phyloP scores from a whole-genome alignment of 2,113 vertebrate species.

The Mirza zaza region DNA sequence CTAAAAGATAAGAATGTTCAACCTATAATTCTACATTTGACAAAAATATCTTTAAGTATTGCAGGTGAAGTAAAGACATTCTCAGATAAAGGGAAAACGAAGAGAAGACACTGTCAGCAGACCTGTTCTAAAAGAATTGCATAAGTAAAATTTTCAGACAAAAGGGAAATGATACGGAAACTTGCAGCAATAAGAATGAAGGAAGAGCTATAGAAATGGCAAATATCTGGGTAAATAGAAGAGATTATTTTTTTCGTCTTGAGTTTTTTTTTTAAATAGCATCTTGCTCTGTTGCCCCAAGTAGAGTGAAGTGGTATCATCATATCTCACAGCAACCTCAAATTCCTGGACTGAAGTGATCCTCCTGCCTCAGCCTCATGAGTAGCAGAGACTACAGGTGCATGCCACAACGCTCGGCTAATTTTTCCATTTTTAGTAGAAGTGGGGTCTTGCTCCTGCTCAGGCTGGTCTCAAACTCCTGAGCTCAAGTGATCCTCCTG shows the following conservation, averaged over 20 bases:
- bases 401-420: accelerated
- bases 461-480: too few relatives aligned
- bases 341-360: too few relatives aligned
- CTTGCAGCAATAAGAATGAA: background rate
- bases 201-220: background rate
- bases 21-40: background rate
- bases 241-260: background rate
- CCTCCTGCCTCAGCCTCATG: too few relatives aligned
- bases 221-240: background rate
- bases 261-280: background rate
- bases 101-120: background rate
- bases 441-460: too few relatives aligned
- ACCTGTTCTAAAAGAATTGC: background rate
- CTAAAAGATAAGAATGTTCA: background rate
- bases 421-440: too few relatives aligned
- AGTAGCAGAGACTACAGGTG: too few relatives aligned
- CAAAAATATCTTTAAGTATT: background rate
- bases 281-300: too few relatives aligned
- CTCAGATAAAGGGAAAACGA: background rate
- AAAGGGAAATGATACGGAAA: background rate
- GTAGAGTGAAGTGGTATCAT: too few relatives aligned
- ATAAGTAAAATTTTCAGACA: background rate
- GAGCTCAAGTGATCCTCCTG: too few relatives aligned
- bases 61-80: background rate
- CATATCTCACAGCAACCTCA: too few relatives aligned